Conservation (phyloP, 2,888 invertebrate genomes). For the Entomobrya multifasciata region DNA sequence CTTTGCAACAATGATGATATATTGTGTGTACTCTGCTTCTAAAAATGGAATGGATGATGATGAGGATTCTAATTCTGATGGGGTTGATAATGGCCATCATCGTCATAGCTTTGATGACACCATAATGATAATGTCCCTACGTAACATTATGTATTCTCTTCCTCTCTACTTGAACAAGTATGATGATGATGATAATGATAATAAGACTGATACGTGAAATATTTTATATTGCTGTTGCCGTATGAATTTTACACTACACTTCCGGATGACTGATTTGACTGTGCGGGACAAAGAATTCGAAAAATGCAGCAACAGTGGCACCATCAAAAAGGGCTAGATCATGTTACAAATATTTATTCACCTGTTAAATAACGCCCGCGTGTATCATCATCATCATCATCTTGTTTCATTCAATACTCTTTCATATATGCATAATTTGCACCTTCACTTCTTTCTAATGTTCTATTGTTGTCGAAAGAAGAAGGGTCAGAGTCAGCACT, state of each 20-base stretch:
- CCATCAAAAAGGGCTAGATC: neutral
- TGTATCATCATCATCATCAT: too few relatives aligned
- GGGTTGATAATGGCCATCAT: constrained; percentile 29
- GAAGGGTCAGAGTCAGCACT: too few relatives aligned
- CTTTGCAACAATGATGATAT: constrained; percentile 2
- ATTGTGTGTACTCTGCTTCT: constrained; percentile 45
- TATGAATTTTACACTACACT: neutral
- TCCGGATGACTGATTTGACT: constrained; percentile 51
- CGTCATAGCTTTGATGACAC: constrained; percentile 49
- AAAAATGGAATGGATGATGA: constrained; percentile 68
- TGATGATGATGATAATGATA: constrained; percentile 33
- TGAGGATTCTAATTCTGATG: constrained; percentile 27
- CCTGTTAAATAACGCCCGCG: neutral
- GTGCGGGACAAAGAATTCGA: constrained; percentile 46
- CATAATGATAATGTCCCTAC: neutral
- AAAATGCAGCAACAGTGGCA: constrained; percentile 31
- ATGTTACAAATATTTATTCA: neutral
- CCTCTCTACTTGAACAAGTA: constrained; percentile 1
- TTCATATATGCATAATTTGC: too few relatives aligned
- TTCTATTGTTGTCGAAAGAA: too few relatives aligned
- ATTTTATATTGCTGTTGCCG: too few relatives aligned
- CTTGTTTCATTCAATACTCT: too few relatives aligned
- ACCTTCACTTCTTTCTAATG: too few relatives aligned
- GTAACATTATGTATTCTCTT: neutral
- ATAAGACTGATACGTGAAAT: neutral